Evolutionary conservation across 30 jellyfish, hydroid and myxozoan genomes (phyloP).

Genomic region (Aurelia aurita): DNA sequence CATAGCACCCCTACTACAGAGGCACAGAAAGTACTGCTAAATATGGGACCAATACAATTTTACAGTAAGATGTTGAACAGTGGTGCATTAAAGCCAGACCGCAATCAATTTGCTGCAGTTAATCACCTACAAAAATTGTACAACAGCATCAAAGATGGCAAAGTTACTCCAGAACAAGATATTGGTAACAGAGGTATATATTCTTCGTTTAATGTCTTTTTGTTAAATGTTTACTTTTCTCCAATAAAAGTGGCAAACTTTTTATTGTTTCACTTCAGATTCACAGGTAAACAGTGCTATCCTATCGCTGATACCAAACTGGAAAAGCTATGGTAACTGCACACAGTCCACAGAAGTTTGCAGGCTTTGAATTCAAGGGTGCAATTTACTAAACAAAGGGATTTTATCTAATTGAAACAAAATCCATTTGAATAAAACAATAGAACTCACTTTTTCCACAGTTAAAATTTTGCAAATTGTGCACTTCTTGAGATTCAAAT

Average conservation of each 20-base stretch:
- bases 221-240: too few species aligned
- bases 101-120: constrained; percentile 69
- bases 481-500: not conserved
- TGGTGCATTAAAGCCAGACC: constrained; percentile 77
- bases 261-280: too few species aligned
- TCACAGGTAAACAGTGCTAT: not conserved
- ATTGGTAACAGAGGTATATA: too few species aligned
- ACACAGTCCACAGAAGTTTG: not conserved
- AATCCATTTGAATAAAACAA: not conserved
- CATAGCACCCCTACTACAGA: constrained; percentile 1
- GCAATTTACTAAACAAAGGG: not conserved
- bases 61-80: constrained; percentile 63
- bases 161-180: too few species aligned
- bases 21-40: not conserved
- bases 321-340: not conserved
- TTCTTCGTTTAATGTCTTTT: too few species aligned
- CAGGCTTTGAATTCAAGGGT: not conserved
- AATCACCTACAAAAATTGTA: constrained; percentile 50
- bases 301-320: not conserved
- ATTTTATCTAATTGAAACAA: not conserved
- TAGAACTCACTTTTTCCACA: not conserved
- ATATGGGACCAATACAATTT: constrained; percentile 56
- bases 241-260: too few species aligned
- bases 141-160: constrained; percentile 26
- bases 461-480: not conserved